A percentile compares a stretch with the other conserved stretches of the same genome.
These are phyloP conservation scores for Coenobita brevimanus DNA, from an alignment of 1,140 invertebrate species.

Conservation along the genomic window DNA sequence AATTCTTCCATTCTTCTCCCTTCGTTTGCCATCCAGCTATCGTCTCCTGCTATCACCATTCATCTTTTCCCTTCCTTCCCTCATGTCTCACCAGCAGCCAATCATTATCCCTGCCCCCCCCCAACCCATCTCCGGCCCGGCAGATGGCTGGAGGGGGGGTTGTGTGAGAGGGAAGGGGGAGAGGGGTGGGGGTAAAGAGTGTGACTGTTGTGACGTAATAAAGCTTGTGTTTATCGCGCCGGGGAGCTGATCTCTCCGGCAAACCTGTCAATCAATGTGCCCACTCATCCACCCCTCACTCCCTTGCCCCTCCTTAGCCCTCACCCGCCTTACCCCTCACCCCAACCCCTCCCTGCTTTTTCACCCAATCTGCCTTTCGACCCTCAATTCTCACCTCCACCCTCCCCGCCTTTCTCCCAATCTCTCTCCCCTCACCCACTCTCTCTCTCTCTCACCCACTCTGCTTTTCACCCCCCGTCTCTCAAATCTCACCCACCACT, in stretches of 20 bases:
- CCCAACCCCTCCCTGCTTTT: not conserved
- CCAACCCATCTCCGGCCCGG: not conserved
- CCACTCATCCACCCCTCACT: not conserved
- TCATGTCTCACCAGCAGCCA: not conserved
- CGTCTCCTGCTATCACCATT: not conserved
- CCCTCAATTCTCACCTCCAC: too few species aligned
- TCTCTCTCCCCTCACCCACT: not conserved
- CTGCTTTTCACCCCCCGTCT: too few species aligned
- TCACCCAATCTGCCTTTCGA: not conserved
- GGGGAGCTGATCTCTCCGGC: conserved; percentile 37
- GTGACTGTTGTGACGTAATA: conserved; percentile 48
- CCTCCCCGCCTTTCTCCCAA: not conserved
- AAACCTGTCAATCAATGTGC: conserved; percentile 46
- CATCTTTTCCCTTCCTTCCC: not conserved
- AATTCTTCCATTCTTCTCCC: not conserved
- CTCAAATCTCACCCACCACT: too few species aligned
- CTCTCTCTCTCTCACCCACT: too few species aligned
- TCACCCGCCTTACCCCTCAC: not conserved
- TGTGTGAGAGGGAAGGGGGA: too few species aligned
- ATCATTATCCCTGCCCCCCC: not conserved
- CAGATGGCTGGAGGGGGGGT: not conserved
- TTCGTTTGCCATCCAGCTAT: not conserved
- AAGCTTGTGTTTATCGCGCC: conserved; percentile 30
- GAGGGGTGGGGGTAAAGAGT: conserved; percentile 20
- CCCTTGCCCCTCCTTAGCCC: not conserved